phyloP scores from a whole-genome alignment of 2,113 vertebrate species.

The Cololabis saira region DNA sequence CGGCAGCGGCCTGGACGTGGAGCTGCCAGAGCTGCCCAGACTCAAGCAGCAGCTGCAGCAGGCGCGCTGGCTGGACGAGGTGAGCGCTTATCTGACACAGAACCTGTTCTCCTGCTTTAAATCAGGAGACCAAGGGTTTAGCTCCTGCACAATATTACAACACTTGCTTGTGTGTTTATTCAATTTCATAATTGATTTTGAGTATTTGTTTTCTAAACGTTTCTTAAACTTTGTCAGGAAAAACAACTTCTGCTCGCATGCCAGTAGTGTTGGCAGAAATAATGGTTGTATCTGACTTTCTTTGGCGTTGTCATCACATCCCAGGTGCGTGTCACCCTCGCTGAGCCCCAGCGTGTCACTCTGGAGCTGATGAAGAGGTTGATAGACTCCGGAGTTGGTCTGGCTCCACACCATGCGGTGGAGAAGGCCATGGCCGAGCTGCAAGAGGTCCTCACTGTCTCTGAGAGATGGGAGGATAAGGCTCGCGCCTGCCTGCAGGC shows the following conservation, averaged over 20 bases:
- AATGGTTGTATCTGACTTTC: background rate
- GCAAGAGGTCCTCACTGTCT: conserved; percentile 96
- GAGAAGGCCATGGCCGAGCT: conserved; percentile 98
- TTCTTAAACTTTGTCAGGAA: too few relatives aligned
- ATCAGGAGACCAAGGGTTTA: too few relatives aligned
- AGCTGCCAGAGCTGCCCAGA: conserved; percentile 92
- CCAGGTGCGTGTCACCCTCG: conserved; percentile 88
- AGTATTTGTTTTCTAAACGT: too few relatives aligned
- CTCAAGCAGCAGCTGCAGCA: conserved; percentile 96
- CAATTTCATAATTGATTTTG: too few relatives aligned
- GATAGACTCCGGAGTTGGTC: conserved; percentile 95
- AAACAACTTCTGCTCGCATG: too few relatives aligned
- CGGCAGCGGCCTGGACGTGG: conserved; percentile 93
- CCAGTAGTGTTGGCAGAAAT: too few relatives aligned
- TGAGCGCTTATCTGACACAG: background rate
- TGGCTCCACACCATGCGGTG: conserved; percentile 95
- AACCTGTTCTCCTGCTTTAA: background rate
- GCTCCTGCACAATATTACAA: too few relatives aligned
- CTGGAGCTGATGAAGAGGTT: conserved; percentile 97
- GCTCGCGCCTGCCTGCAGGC: conserved; percentile 94
- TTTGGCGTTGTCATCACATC: background rate
- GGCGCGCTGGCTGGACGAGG: conserved; percentile 98
- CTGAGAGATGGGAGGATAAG: conserved; percentile 98
- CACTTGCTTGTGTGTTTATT: too few relatives aligned
- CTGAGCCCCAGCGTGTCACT: conserved; percentile 92